phyloP scores from a whole-genome alignment of 2,888 invertebrate genomes.

The Eupeodes latifasciatus region DNA sequence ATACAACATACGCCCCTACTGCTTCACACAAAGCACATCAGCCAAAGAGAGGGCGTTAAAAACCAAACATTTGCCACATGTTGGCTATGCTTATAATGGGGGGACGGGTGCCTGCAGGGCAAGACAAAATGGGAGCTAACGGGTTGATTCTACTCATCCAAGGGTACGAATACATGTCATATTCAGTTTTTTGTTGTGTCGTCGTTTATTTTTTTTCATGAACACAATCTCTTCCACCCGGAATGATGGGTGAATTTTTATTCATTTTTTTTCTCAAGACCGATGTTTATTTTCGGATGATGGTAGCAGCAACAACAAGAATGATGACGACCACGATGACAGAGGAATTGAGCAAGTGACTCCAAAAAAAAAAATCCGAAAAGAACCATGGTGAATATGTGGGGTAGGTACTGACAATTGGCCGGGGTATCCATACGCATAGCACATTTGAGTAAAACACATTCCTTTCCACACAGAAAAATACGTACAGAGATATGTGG shows the following conservation, averaged over 20 bases:
- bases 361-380: slow-evolving; percentile 33
- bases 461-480: background rate
- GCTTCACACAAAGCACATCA: slow-evolving; percentile 11
- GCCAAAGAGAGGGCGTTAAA: slow-evolving; percentile 6
- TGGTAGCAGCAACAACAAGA: slow-evolving; percentile 3
- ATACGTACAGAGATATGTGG: background rate
- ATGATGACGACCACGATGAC: slow-evolving; percentile 47
- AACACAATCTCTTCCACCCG: slow-evolving; percentile 2
- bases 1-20: slow-evolving; percentile 17
- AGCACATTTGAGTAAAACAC: background rate
- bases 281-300: slow-evolving; percentile 33
- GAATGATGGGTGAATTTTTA: background rate
- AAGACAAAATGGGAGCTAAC: slow-evolving; percentile 40
- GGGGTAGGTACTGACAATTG: slow-evolving; percentile 5
- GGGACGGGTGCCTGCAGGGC: background rate
- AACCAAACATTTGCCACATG: slow-evolving; percentile 41
- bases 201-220: slow-evolving; percentile 26
- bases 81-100: background rate
- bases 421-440: background rate
- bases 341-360: slow-evolving; percentile 62
- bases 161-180: slow-evolving; percentile 64
- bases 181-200: slow-evolving; percentile 43
- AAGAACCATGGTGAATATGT: slow-evolving; percentile 27
- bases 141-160: slow-evolving; percentile 51
- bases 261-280: slow-evolving; percentile 12